Conservation (phyloP, 2,113 vertebrate genomes). For the Gorsachius goisagi region DNA sequence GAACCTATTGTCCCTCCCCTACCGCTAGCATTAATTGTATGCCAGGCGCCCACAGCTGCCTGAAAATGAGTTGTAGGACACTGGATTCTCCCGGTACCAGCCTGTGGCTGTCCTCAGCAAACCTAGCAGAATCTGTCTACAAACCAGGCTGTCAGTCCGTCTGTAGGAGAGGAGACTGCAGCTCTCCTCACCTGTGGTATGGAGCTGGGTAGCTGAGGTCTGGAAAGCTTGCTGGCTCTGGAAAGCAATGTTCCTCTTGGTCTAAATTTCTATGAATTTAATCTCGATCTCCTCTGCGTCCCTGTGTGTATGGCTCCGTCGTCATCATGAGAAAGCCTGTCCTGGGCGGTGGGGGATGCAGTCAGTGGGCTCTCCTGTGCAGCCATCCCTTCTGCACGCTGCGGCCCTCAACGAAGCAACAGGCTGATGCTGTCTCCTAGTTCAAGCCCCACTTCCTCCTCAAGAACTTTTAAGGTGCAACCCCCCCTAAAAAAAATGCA, state of each 20-base stretch:
- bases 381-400: not conserved
- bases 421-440: not conserved
- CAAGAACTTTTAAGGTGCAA: not conserved
- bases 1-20: not conserved
- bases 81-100: not conserved
- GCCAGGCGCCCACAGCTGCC: not conserved
- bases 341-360: not conserved
- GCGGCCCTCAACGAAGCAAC: not conserved
- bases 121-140: not conserved
- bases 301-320: not conserved
- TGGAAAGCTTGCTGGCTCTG: not conserved
- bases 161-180: not conserved
- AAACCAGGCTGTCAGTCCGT: fast-evolving
- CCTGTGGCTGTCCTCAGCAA: not conserved
- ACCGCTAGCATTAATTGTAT: not conserved
- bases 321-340: fast-evolving
- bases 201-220: not conserved
- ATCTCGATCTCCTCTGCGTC: fast-evolving
- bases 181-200: not conserved
- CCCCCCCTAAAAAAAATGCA: not conserved
- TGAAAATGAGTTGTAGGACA: not conserved
- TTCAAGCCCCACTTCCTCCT: not conserved
- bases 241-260: fast-evolving
- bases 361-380: not conserved
- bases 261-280: not conserved